A percentile compares a stretch with the other conserved stretches of the same genome.
These are phyloP conservation scores for Lumbricus terrestris DNA, from an alignment of 2,888 invertebrate genomes.

Conservation along the genomic window DNA sequence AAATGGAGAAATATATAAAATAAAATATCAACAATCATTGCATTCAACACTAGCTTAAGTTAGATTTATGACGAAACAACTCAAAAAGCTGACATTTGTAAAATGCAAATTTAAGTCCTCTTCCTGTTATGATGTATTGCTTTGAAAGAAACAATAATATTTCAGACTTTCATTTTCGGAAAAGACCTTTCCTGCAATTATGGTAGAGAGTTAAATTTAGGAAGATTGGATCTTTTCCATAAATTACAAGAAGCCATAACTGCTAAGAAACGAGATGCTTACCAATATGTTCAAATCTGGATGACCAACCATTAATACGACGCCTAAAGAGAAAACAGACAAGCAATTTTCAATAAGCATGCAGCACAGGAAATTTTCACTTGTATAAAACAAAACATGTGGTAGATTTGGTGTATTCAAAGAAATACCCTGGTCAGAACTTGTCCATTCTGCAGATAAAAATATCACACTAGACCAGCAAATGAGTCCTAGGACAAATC, in stretches of 20 bases:
- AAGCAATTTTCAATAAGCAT: not conserved
- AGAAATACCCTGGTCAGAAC: not conserved
- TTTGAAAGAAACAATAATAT: no score
- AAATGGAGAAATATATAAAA: no score
- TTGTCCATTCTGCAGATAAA: not conserved
- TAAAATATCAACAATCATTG: no score
- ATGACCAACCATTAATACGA: slow-evolving; percentile 54
- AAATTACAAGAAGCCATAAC: not conserved
- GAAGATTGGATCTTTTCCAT: no score
- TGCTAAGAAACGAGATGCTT: slow-evolving; percentile 38
- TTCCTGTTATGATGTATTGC: no score
- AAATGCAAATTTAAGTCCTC: no score
- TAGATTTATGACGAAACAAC: no score
- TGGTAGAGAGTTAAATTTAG: no score
- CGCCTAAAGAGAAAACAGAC: slow-evolving; percentile 42
- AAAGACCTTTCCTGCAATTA: no score
- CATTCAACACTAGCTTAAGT: no score
- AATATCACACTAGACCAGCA: not conserved
- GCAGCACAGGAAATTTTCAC: not conserved
- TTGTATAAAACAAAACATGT: not conserved
- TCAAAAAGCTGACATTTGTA: no score
- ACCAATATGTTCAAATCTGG: slow-evolving; percentile 53
- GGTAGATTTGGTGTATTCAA: not conserved
- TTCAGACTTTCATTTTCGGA: no score
- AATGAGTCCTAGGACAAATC: not conserved